phyloP scores from a whole-genome alignment of 2,113 vertebrate species.

The Gadus macrocephalus region DNA sequence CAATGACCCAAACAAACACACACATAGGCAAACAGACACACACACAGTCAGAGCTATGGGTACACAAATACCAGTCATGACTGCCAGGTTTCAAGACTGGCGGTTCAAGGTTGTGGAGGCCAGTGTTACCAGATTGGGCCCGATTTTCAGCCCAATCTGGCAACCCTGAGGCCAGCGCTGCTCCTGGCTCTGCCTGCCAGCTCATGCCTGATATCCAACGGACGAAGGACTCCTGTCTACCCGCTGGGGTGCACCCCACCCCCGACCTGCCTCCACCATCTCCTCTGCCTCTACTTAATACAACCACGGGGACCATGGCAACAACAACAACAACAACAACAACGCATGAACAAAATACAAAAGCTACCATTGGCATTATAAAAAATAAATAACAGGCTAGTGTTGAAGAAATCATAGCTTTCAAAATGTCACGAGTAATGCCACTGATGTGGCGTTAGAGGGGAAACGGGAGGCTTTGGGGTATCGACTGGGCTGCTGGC shows the following conservation, averaged over 20 bases:
- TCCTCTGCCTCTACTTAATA: too few species aligned
- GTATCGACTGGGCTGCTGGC: conserved; percentile 28
- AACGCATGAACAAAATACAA: too few species aligned
- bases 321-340: too few species aligned
- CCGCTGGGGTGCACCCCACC: too few species aligned
- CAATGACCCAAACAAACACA: conserved; percentile 9
- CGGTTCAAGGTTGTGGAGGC: conserved; percentile 25
- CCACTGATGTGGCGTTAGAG: conserved; percentile 39
- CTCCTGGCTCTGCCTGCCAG: conserved; percentile 14
- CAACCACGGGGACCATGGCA: too few species aligned
- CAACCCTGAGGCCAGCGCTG: neutral
- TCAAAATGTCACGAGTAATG: conserved; percentile 36
- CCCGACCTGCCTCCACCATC: too few species aligned
- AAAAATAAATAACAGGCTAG: too few species aligned
- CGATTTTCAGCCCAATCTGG: too few species aligned
- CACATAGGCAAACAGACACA: conserved; percentile 4
- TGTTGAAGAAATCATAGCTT: neutral
- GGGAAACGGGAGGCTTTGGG: conserved; percentile 1
- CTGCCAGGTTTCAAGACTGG: conserved; percentile 34
- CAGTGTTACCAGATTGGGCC: neutral
- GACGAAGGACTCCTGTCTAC: conserved; percentile 3
- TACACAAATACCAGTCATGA: neutral
- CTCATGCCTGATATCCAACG: conserved; percentile 11
- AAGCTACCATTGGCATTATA: too few species aligned
- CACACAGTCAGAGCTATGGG: neutral